Evolutionary conservation across 2,113 vertebrate species (phyloP).

Genomic region (Alectura lathami): DNA sequence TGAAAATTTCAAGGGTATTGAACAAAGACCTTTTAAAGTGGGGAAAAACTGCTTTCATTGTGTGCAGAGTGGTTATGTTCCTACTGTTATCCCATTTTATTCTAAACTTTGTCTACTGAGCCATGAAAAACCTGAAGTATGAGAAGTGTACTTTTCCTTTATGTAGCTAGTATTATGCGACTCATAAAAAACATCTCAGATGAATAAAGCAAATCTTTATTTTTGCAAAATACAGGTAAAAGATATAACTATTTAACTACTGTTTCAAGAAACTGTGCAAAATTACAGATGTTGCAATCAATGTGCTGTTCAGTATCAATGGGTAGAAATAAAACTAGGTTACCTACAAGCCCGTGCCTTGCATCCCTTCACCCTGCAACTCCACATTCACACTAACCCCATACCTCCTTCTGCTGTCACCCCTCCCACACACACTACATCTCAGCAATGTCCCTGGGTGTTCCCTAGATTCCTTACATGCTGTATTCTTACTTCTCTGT

Average conservation of each 20-base stretch:
- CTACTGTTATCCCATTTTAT: slow-evolving; percentile 3
- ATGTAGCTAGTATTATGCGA: background rate
- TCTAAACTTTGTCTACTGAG: slow-evolving; percentile 8
- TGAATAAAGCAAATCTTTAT: slow-evolving; percentile 19
- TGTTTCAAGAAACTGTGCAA: background rate
- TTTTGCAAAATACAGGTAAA: slow-evolving; percentile 10
- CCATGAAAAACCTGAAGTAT: background rate
- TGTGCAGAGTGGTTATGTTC: background rate
- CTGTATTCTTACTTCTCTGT: background rate
- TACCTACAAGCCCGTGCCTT: background rate
- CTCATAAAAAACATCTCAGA: background rate
- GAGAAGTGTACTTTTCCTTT: slow-evolving; percentile 3
- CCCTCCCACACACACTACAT: background rate
- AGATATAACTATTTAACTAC: background rate
- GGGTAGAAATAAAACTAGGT: background rate
- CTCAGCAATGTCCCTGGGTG: background rate
- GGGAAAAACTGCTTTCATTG: background rate
- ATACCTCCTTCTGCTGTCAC: background rate
- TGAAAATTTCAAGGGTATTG: background rate
- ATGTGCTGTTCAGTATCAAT: background rate
- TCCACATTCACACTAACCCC: background rate
- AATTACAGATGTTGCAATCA: background rate
- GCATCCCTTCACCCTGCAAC: background rate
- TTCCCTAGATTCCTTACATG: background rate
- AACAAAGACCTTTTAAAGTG: background rate